phyloP scores from a whole-genome alignment of 1,140 invertebrate genomes.

The Sycobia sp. region DNA sequence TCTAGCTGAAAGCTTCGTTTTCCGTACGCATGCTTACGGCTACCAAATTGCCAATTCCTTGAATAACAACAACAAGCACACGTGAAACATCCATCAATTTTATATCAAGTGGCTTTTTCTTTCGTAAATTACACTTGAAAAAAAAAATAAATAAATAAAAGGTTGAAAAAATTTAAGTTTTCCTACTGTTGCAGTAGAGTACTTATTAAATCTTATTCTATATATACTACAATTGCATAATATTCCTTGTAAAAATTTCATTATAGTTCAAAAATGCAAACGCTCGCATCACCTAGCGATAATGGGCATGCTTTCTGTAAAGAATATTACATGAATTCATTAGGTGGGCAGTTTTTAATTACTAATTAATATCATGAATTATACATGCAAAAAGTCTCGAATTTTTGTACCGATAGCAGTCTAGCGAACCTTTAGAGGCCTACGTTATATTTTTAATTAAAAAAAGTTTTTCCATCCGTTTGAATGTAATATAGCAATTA shows the following conservation, averaged over 20 bases:
- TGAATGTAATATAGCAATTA: constrained; percentile 1
- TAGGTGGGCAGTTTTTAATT: constrained; percentile 31
- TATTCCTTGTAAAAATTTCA: constrained; percentile 14
- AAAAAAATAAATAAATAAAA: constrained; percentile 16
- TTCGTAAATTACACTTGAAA: constrained; percentile 22
- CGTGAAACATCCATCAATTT: constrained; percentile 25
- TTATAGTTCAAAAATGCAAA: constrained; percentile 26
- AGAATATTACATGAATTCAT: constrained; percentile 27
- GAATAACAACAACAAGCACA: constrained; percentile 29
- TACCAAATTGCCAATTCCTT: constrained; percentile 28
- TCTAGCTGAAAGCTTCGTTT: constrained; percentile 10
- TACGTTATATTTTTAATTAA: constrained; percentile 17
- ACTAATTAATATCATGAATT: constrained; percentile 27
- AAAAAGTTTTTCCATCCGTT: constrained; percentile 2
- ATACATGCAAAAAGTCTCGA: constrained; percentile 13
- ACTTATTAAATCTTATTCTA: constrained; percentile 25
- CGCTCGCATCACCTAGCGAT: background rate
- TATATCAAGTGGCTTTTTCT: constrained; percentile 17
- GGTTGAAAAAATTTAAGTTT: constrained; percentile 27
- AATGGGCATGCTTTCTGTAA: background rate
- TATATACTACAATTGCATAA: constrained; percentile 15
- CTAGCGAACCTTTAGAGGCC: constrained; percentile 12
- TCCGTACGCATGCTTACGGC: constrained; percentile 27
- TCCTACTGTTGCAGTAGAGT: constrained; percentile 20
- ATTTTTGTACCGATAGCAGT: constrained; percentile 32